A percentile compares a stretch with the other conserved stretches of the same genome.
These are phyloP conservation scores for Coluber constrictor DNA, from an alignment of 2,797 vertebrate species.

Conservation along the genomic window DNA sequence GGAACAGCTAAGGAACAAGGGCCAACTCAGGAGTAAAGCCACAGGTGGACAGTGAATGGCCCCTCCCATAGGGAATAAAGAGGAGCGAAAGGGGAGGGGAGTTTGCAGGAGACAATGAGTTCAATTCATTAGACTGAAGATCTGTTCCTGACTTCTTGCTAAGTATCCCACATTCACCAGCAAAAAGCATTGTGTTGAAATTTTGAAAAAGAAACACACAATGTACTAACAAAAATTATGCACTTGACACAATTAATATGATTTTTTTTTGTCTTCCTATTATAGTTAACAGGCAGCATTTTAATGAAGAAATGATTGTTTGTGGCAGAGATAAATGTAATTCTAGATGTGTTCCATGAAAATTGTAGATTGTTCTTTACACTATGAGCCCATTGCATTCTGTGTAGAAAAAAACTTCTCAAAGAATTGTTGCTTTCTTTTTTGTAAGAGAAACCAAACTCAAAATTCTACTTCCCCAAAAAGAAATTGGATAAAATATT, in stretches of 20 bases:
- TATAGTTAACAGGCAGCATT: conserved; percentile 50
- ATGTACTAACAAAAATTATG: conserved; percentile 57
- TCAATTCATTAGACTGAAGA: no score
- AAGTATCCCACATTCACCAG: background rate
- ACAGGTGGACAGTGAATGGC: no score
- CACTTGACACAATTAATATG: conserved; percentile 56
- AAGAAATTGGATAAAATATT: conserved; percentile 30
- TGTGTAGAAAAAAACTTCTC: conserved; percentile 52
- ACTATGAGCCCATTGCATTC: conserved; percentile 44
- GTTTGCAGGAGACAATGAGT: no score
- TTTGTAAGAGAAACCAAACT: conserved; percentile 21
- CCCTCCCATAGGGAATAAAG: no score
- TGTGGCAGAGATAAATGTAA: conserved; percentile 53
- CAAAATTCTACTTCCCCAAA: conserved; percentile 28
- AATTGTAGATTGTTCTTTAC: conserved; percentile 36
- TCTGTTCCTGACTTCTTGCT: no score
- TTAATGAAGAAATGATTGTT: conserved; percentile 62
- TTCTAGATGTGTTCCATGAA: conserved; percentile 45
- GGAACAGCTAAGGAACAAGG: no score
- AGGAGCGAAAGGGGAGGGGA: no score
- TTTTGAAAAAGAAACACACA: conserved; percentile 45
- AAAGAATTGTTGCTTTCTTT: conserved; percentile 41
- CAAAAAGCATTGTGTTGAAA: conserved; percentile 57
- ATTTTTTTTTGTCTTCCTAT: conserved; percentile 52
- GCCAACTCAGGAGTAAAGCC: no score